Base-by-base conservation (phyloP, 2,797 vertebrate genomes). In the Artibeus lituratus region DNA sequence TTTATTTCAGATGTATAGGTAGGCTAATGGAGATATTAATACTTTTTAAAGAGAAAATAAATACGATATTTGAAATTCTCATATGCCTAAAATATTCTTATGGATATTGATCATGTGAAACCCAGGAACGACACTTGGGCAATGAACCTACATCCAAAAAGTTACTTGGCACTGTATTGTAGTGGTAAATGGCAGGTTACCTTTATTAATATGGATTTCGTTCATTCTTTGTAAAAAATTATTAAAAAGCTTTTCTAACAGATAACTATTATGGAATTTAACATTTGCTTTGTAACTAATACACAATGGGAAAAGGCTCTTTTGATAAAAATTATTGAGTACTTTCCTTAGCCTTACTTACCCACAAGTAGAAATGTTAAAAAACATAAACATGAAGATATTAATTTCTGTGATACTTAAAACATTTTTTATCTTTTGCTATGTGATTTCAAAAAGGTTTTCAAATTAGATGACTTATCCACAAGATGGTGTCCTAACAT, bases 401-500 rank as follows among this genome's bases (percentile, higher is more conserved):
- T 39, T 55, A 76, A n/a, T 94, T 90, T 77, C 26, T 94, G 32
- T 80, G 37, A 53, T 55, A 53, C 42, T 69, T 83, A 92, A 4
- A 35, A 35, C 8, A 22, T 62, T 15, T 15, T 96, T 85, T 47
- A 78, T 12, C 0, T 78, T 95, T 82, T 10, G 59, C 24, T 55
- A 42, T 73, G 3, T 88, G 12, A 83, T 94, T 95, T 88, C 57
- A 94, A 82, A 51, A 26, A 35, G 10, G 8, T 74, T 97, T 87
- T 69, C 69, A 76, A 97, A 14, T 95, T 96, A 95, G 37, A 80
- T 0, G 0, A 32, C 53, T 92, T 94, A 96, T 93, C 98, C 98
- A 98, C 98, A 97, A 98, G 98, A 91, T 98, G 98, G 98, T 97
- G 97, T 97, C 21, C 96, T 98, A 98, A 95, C 97, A 97, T 97